Percentiles rank a stretch among this genome's conserved stretches.
Conservation (phyloP, 2,797 vertebrate species). For the Hirundo rustica region DNA sequence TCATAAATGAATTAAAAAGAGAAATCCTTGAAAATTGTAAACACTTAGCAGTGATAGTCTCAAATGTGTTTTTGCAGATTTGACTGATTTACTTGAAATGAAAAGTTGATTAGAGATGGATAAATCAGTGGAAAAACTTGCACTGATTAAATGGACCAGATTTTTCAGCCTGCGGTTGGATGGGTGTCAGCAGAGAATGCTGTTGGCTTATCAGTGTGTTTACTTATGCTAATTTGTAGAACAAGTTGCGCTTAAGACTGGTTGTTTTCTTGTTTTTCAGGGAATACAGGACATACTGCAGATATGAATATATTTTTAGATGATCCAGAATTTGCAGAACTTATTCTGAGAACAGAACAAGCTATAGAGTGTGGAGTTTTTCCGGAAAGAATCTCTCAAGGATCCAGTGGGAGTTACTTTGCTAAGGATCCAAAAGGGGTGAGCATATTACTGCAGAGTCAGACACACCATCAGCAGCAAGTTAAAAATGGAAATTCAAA, state of each 20-base stretch:
- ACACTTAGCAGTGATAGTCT: neutral
- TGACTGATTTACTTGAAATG: neutral
- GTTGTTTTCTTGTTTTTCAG: constrained; percentile 62
- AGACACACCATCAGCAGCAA: neutral
- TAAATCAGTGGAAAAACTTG: neutral
- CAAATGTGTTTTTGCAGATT: neutral
- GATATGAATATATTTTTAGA: constrained; percentile 89
- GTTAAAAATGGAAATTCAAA: neutral
- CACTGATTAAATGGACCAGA: neutral
- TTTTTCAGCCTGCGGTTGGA: neutral
- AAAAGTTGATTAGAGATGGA: neutral
- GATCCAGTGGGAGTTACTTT: constrained; percentile 98
- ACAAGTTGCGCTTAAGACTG: neutral
- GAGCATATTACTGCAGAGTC: constrained; percentile 53
- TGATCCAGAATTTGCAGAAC: constrained; percentile 91
- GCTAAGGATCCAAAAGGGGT: constrained; percentile 96
- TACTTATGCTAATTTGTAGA: neutral
- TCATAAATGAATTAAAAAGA: neutral
- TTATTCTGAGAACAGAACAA: constrained; percentile 88
- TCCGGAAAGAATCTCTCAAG: constrained; percentile 95
- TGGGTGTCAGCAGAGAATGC: neutral
- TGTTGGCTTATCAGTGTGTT: neutral
- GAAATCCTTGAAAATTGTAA: neutral
- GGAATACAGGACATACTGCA: constrained; percentile 71
- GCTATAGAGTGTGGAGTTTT: constrained; percentile 89